phyloP scores from a whole-genome alignment of 2,797 vertebrate genomes.

The Chelmon rostratus region DNA sequence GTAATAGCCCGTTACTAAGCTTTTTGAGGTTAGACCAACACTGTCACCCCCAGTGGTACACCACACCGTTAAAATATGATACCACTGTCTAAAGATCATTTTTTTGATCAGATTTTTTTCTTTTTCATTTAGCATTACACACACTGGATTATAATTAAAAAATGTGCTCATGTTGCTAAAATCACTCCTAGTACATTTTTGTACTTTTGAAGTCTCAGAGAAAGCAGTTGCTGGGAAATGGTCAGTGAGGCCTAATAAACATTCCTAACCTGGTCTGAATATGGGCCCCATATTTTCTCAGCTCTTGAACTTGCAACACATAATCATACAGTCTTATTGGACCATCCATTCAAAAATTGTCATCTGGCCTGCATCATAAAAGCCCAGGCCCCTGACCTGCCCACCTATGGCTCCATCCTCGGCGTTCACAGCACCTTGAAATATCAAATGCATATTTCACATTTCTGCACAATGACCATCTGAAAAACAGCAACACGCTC shows the following conservation, averaged over 20 bases:
- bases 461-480: constrained; percentile 67
- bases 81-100: not conserved
- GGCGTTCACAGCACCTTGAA: constrained; percentile 58
- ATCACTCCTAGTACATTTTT: not conserved
- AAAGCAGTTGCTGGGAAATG: constrained; percentile 16
- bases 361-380: constrained; percentile 71
- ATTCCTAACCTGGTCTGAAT: constrained; percentile 45
- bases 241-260: constrained; percentile 53
- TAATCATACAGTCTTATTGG: constrained; percentile 78
- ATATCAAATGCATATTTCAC: constrained; percentile 84
- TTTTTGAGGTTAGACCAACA: too few species aligned
- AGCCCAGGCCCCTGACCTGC: constrained; percentile 68
- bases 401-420: constrained; percentile 61
- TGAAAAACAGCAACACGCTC: constrained; percentile 49
- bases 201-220: not conserved
- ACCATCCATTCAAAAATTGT: constrained; percentile 80
- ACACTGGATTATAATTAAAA: not conserved
- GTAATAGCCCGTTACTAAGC: too few species aligned
- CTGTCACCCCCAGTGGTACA: not conserved
- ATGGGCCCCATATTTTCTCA: constrained; percentile 62
- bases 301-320: constrained; percentile 56
- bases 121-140: not conserved
- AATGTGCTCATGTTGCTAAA: not conserved
- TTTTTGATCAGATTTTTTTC: too few species aligned
- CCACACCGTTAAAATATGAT: not conserved